Conservation (phyloP, 2,797 vertebrate species). For the Arctocebus calabarensis region DNA sequence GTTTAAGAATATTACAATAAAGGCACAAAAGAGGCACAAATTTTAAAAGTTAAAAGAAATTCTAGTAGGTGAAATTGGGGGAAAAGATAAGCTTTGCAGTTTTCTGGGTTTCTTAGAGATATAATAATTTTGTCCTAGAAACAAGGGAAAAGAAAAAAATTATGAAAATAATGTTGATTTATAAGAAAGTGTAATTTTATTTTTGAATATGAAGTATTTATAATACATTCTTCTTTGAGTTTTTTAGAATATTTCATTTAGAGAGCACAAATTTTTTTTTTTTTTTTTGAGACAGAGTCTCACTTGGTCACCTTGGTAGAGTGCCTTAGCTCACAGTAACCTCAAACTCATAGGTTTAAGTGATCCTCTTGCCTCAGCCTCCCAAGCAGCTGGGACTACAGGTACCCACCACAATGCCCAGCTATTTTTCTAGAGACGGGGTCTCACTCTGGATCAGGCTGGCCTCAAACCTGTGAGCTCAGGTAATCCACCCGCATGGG, state of each 20-base stretch:
- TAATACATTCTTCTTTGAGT: not conserved
- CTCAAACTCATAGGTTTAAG: no score
- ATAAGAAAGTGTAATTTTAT: not conserved
- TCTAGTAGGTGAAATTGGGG: not conserved
- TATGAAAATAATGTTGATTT: not conserved
- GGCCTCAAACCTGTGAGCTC: no score
- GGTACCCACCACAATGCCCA: no score
- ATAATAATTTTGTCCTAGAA: slow-evolving; percentile 10
- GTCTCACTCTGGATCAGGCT: no score
- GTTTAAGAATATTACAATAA: not conserved
- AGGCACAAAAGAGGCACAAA: not conserved
- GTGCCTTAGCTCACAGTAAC: no score
- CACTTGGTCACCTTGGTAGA: no score
- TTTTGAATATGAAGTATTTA: slow-evolving; percentile 37
- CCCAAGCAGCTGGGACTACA: no score
- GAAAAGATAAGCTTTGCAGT: not conserved
- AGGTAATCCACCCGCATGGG: no score
- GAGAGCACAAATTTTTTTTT: not conserved
- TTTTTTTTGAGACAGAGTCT: no score
- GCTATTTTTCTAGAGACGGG: no score
- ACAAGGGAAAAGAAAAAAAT: not conserved
- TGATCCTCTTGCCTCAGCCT: no score
- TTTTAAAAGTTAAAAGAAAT: not conserved
- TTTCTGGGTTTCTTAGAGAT: slow-evolving; percentile 32
- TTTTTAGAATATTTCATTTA: slow-evolving; percentile 21